Evolutionary conservation across 2,797 vertebrate species (phyloP).

Genomic region (Lagocephalus sceleratus): DNA sequence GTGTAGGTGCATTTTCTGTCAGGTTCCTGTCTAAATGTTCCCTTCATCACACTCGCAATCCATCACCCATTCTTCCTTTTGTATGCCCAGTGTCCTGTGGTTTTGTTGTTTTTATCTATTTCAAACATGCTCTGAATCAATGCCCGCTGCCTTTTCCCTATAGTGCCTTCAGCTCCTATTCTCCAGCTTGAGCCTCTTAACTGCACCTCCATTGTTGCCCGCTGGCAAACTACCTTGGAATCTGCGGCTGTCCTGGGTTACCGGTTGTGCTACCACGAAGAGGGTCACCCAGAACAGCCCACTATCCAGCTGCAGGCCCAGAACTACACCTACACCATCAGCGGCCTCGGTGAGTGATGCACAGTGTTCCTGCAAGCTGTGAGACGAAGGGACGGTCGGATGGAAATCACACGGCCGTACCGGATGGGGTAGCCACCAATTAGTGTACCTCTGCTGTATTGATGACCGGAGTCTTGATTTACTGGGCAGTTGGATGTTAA

Average conservation of each 20-base stretch:
- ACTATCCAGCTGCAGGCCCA: slow-evolving; percentile 77
- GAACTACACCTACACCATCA: slow-evolving; percentile 78
- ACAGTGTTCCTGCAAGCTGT: background rate
- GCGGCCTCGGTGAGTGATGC: slow-evolving; percentile 85
- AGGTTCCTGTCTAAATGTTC: slow-evolving; percentile 3
- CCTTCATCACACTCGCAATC: background rate
- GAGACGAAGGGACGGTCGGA: background rate
- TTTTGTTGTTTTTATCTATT: slow-evolving; percentile 19
- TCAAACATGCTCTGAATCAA: slow-evolving; percentile 8
- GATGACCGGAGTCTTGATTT: slow-evolving; percentile 32
- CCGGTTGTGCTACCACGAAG: slow-evolving; percentile 88
- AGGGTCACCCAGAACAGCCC: slow-evolving; percentile 87
- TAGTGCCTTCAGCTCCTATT: slow-evolving; percentile 90
- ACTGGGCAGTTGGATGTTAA: slow-evolving; percentile 48
- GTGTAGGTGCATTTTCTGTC: background rate
- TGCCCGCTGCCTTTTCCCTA: slow-evolving; percentile 23
- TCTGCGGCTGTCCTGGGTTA: slow-evolving; percentile 84
- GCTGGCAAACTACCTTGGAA: slow-evolving; percentile 82
- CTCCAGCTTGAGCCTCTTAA: slow-evolving; percentile 89
- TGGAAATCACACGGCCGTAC: background rate
- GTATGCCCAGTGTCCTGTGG: slow-evolving; percentile 11
- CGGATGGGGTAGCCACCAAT: slow-evolving; percentile 2
- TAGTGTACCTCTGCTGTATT: background rate
- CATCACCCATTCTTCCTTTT: slow-evolving; percentile 3
- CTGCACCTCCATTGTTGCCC: slow-evolving; percentile 90